Percentiles rank a stretch among this genome's conserved stretches.
These are phyloP conservation scores for Alcedo quadribrachys DNA, from an alignment of 2,797 vertebrate genomes.

Conservation along the genomic window DNA sequence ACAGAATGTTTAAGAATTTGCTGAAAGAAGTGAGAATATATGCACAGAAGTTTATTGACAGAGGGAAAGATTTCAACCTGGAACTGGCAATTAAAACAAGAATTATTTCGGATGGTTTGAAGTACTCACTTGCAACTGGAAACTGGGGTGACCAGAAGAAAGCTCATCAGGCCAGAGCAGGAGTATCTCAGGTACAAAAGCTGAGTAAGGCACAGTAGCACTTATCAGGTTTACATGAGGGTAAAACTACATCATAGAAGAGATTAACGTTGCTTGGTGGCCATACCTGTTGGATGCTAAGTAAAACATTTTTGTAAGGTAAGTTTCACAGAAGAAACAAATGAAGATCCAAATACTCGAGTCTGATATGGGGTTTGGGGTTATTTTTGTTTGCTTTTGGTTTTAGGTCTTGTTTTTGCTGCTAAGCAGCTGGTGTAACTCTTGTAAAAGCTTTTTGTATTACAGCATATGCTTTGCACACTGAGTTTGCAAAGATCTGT, in stretches of 20 bases:
- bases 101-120: constrained; percentile 97
- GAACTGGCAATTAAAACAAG: constrained; percentile 97
- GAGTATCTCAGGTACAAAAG: constrained; percentile 90
- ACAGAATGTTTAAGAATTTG: constrained; percentile 98
- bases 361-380: neutral
- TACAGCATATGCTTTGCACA: neutral
- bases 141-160: constrained; percentile 99
- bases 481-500: neutral
- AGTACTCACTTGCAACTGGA: constrained; percentile 96
- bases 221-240: neutral
- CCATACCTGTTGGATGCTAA: neutral
- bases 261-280: neutral
- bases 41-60: constrained; percentile 97
- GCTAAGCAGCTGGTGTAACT: neutral
- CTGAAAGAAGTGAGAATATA: constrained; percentile 98
- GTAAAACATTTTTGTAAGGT: neutral
- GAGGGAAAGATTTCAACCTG: constrained; percentile 97
- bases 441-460: neutral
- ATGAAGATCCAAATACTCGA: neutral
- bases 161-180: constrained; percentile 96
- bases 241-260: neutral
- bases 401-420: neutral
- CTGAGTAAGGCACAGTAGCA: neutral
- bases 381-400: neutral
- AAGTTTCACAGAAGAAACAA: neutral